Evolutionary conservation across 2,113 vertebrate genomes (phyloP).

Genomic region (Pseudonaja textilis): DNA sequence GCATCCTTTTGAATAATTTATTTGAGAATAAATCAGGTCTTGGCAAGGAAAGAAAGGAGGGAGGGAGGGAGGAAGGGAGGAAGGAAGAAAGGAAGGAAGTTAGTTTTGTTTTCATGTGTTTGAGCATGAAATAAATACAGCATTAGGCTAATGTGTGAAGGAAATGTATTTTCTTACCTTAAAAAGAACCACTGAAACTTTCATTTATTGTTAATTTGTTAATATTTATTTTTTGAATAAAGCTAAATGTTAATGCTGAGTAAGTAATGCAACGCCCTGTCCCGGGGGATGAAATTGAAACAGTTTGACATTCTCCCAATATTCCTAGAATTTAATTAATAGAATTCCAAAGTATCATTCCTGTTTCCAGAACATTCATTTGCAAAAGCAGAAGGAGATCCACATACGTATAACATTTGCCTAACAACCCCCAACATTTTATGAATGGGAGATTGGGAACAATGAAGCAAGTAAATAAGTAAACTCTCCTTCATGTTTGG

Average conservation of each 20-base stretch:
- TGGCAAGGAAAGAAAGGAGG: not conserved
- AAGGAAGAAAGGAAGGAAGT: not conserved
- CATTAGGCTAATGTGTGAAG: not conserved
- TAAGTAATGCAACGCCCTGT: not conserved
- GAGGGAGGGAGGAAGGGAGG: accelerated
- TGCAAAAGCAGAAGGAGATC: not conserved
- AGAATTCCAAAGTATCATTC: not conserved
- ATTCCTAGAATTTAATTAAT: not conserved
- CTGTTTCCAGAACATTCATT: not conserved
- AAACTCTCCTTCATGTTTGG: not conserved
- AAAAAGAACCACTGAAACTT: not conserved
- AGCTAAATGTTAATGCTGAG: not conserved
- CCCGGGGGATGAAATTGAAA: not conserved
- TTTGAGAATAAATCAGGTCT: conserved; percentile 21
- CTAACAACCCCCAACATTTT: not conserved
- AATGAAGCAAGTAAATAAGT: not conserved
- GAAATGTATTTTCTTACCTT: not conserved
- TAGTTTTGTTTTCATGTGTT: not conserved
- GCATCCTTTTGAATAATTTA: conserved; percentile 40
- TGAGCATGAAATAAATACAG: not conserved
- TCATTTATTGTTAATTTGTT: not conserved
- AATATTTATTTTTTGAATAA: not conserved
- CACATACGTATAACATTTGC: not conserved
- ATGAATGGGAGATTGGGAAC: not conserved
- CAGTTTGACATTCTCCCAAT: not conserved